Conservation (phyloP, 2,113 vertebrate species). For the Porphyrio hochstetteri region DNA sequence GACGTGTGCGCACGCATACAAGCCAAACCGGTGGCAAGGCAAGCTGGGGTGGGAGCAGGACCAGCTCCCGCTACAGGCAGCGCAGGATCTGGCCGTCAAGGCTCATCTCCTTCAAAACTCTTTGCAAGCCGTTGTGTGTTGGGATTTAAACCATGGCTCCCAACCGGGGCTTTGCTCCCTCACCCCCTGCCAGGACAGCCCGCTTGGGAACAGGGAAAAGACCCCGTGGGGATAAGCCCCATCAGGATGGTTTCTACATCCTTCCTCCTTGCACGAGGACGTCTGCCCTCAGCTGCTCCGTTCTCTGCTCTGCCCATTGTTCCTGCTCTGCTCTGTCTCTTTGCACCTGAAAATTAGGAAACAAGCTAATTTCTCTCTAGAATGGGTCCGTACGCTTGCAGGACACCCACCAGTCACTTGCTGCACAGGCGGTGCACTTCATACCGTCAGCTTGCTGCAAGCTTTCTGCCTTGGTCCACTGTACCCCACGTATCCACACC, state of each 20-base stretch:
- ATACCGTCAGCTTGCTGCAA: background rate
- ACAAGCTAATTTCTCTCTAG: background rate
- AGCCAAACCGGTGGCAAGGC: background rate
- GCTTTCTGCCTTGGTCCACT: background rate
- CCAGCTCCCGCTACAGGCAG: background rate
- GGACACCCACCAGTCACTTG: background rate
- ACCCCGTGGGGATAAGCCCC: background rate
- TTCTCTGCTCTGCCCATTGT: background rate
- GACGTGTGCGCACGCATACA: background rate
- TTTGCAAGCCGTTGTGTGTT: background rate
- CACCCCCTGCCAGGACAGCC: background rate
- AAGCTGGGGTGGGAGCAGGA: background rate
- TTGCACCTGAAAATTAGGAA: background rate
- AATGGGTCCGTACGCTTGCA: background rate
- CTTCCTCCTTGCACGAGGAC: background rate
- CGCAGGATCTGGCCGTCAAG: background rate
- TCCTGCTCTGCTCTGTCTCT: background rate
- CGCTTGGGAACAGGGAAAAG: background rate
- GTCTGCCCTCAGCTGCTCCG: background rate
- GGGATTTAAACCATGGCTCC: background rate
- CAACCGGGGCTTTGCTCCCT: background rate
- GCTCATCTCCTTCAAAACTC: conserved; percentile 9
- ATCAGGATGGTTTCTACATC: background rate
- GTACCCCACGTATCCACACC: background rate
- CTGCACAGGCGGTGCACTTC: fast-evolving